Evolutionary conservation across 1,140 invertebrate genomes (phyloP).

Genomic region (Drosophila micromelanica): DNA sequence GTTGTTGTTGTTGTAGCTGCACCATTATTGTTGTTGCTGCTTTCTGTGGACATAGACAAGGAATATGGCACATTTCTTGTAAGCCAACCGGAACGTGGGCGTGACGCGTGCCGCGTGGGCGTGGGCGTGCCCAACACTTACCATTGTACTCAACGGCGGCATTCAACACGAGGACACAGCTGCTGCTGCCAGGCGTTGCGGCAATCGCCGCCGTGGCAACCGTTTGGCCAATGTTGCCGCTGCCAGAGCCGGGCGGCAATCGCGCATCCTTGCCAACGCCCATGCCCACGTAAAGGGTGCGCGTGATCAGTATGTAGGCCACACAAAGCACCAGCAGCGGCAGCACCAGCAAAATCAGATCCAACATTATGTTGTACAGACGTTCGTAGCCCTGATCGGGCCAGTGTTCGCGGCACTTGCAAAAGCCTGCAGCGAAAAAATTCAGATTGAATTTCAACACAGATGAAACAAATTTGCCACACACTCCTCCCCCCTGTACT

Average conservation of each 20-base stretch:
- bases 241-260: slow-evolving; percentile 12
- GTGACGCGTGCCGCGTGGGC: too few relatives aligned
- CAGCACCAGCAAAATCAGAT: slow-evolving; percentile 89
- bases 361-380: slow-evolving; percentile 90
- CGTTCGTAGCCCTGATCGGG: slow-evolving; percentile 86
- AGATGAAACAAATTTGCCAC: too few relatives aligned
- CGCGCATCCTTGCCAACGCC: slow-evolving; percentile 58
- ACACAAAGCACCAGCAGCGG: slow-evolving; percentile 91
- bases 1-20: slow-evolving; percentile 22
- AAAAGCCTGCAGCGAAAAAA: slow-evolving; percentile 69
- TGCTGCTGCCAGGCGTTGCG: slow-evolving; percentile 42
- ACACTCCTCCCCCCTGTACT: slow-evolving; percentile 5
- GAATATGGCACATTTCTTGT: not conserved
- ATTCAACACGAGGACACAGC: slow-evolving; percentile 57
- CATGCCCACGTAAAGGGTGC: slow-evolving; percentile 89
- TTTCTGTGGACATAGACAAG: slow-evolving; percentile 41
- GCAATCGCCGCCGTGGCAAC: slow-evolving; percentile 17
- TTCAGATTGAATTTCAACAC: too few relatives aligned
- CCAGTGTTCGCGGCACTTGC: slow-evolving; percentile 91
- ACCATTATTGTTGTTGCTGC: slow-evolving; percentile 60
- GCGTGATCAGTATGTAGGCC: slow-evolving; percentile 90
- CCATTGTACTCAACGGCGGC: slow-evolving; percentile 48
- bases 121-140: slow-evolving; percentile 21
- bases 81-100: not conserved
- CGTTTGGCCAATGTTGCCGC: not conserved